These are phyloP conservation scores for Aurelia aurita DNA, from an alignment of 30 jellyfish, hydroid and myxozoan genomes.

Conservation along the genomic window DNA sequence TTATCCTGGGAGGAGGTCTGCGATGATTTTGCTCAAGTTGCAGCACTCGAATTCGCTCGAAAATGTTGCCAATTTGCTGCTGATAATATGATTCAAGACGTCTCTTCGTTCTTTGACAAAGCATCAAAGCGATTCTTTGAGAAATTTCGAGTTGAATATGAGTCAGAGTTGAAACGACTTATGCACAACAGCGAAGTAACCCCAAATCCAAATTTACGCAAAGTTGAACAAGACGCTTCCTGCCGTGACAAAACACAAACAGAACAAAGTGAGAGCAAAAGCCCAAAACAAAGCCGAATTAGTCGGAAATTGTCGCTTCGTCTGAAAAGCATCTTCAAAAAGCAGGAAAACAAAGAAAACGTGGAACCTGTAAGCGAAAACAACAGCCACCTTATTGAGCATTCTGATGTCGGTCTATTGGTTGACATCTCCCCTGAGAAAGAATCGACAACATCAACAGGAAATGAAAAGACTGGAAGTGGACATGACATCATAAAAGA, in stretches of 20 bases:
- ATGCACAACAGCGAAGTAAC: slow-evolving; percentile 58
- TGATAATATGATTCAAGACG: slow-evolving; percentile 68
- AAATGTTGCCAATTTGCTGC: slow-evolving; percentile 82
- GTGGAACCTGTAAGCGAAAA: slow-evolving; percentile 35
- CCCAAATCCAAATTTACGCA: slow-evolving; percentile 28
- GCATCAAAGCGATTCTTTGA: slow-evolving; percentile 85
- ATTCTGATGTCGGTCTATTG: slow-evolving; percentile 61
- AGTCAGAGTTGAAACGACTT: slow-evolving; percentile 76
- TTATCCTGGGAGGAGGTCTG: slow-evolving; percentile 87
- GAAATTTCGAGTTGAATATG: slow-evolving; percentile 77
- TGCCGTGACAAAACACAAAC: slow-evolving; percentile 65
- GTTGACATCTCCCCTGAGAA: slow-evolving; percentile 67
- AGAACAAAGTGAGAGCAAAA: slow-evolving; percentile 41
- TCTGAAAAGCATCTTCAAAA: slow-evolving; percentile 79
- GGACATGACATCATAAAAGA: slow-evolving; percentile 90
- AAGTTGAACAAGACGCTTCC: slow-evolving; percentile 24
- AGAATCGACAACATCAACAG: slow-evolving; percentile 61
- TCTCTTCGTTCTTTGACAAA: slow-evolving; percentile 69
- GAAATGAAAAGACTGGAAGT: slow-evolving; percentile 84
- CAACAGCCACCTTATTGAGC: background rate
- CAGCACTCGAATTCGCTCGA: slow-evolving; percentile 94
- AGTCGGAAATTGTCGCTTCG: slow-evolving; percentile 85
- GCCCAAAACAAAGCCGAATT: slow-evolving; percentile 78
- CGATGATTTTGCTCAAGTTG: slow-evolving; percentile 84
- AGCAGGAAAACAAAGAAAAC: slow-evolving; percentile 79